Percentiles rank a stretch among this genome's conserved stretches.
phyloP scores from a whole-genome alignment of 1,140 invertebrate genomes.

The Microplitis demolitor region DNA sequence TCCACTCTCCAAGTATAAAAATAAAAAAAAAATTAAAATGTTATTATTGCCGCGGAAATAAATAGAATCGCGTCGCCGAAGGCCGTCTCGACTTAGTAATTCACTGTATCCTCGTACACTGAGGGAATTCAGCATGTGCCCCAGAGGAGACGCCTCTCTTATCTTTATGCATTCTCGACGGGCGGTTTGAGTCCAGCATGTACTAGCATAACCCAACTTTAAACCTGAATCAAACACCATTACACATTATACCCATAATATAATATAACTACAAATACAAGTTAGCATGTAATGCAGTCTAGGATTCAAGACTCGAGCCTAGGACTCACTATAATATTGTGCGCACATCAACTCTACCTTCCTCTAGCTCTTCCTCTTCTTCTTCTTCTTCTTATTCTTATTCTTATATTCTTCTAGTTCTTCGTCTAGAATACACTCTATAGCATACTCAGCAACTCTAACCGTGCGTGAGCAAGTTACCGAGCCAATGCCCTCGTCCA shows the following conservation, averaged over 20 bases:
- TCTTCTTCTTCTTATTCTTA: conserved; percentile 1
- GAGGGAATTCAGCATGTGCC: conserved; percentile 26
- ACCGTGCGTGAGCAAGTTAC: conserved; percentile 22
- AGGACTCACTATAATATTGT: background rate
- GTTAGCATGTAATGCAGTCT: no score
- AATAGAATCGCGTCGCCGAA: conserved; percentile 27
- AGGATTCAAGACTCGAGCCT: no score
- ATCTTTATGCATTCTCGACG: conserved; percentile 37
- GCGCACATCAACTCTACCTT: background rate
- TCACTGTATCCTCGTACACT: conserved; percentile 22
- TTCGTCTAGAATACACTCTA: no score
- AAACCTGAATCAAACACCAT: no score
- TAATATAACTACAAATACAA: no score
- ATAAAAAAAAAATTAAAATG: no score
- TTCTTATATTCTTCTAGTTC: background rate
- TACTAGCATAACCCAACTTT: no score
- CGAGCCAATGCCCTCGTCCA: conserved; percentile 23
- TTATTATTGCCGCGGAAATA: conserved; percentile 15
- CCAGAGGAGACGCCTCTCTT: conserved; percentile 35
- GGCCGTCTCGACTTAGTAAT: conserved; percentile 28
- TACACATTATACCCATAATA: background rate
- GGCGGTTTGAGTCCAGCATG: conserved; percentile 6
- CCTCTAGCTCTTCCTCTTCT: background rate
- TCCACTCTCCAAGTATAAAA: no score
- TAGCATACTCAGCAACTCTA: conserved; percentile 1